Conservation (phyloP, 1,140 invertebrate species). For the Muscidifurax raptorellus region DNA sequence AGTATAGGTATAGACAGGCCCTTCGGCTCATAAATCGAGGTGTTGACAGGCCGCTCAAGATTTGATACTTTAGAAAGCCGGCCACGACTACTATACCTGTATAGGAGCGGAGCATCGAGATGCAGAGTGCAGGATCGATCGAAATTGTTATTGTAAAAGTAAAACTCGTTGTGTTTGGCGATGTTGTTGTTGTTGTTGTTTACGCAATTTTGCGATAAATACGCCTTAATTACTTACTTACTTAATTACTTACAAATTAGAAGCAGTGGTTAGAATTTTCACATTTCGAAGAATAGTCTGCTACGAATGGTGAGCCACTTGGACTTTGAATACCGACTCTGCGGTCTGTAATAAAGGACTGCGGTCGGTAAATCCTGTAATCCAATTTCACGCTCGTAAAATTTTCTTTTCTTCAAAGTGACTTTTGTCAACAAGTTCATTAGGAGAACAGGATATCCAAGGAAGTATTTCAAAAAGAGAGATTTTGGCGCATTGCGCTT, state of each 20-base stretch:
- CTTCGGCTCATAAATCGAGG: not conserved
- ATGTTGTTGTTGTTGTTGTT: not conserved
- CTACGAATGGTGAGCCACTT: not conserved
- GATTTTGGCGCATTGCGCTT: not conserved
- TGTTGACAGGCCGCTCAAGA: not conserved
- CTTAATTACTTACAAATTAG: too few relatives aligned
- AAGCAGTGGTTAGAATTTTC: not conserved
- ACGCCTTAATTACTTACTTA: too few relatives aligned
- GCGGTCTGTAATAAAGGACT: not conserved
- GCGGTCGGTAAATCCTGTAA: slow-evolving; percentile 25
- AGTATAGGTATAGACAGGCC: not conserved
- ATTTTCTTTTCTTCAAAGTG: slow-evolving; percentile 53
- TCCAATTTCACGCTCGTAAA: slow-evolving; percentile 37
- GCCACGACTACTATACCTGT: not conserved
- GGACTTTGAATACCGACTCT: not conserved
- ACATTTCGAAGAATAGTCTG: not conserved
- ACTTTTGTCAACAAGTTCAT: slow-evolving; percentile 52
- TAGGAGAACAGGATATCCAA: slow-evolving; percentile 44
- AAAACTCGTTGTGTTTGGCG: not conserved
- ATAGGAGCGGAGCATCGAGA: not conserved
- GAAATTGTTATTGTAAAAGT: too few relatives aligned
- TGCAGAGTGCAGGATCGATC: not conserved
- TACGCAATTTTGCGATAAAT: not conserved
- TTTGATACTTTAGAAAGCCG: not conserved
- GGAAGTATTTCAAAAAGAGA: not conserved